phyloP scores from a whole-genome alignment of 1,140 invertebrate species.

The Eumeta japonica region DNA sequence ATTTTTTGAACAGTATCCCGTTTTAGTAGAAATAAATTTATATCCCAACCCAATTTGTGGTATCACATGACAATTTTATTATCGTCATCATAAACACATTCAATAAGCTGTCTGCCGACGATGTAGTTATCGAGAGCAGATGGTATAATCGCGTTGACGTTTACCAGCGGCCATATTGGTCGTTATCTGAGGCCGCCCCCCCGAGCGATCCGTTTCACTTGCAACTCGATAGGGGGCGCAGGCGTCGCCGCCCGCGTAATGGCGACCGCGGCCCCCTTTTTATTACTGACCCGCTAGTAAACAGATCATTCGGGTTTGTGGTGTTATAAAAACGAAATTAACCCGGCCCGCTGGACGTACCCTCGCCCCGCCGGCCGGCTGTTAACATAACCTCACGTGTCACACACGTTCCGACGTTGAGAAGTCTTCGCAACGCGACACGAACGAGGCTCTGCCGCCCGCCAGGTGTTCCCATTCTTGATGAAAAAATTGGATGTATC shows the following conservation, averaged over 20 bases:
- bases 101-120: too few species aligned
- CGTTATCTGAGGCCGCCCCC: conserved; percentile 50
- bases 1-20: too few species aligned
- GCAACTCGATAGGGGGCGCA: conserved; percentile 54
- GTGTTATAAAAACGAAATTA: conserved; percentile 58
- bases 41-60: too few species aligned
- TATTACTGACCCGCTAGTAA: conserved; percentile 57
- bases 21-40: too few species aligned
- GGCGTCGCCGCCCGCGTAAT: conserved; percentile 42
- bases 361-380: conserved; percentile 25
- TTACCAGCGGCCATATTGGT: conserved; percentile 44
- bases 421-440: too few species aligned
- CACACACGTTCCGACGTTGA: conserved; percentile 23
- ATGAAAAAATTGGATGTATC: too few species aligned
- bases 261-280: conserved; percentile 52
- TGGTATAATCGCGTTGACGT: conserved; percentile 43
- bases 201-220: conserved; percentile 49
- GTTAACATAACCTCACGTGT: conserved; percentile 34
- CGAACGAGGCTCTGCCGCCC: too few species aligned
- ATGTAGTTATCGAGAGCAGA: too few species aligned
- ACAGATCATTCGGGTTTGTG: conserved; percentile 57
- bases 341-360: conserved; percentile 43
- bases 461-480: too few species aligned
- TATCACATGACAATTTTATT: too few species aligned
- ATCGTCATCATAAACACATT: too few species aligned